Percentiles rank a stretch among this genome's conserved stretches.
These are phyloP conservation scores for Cephalopterus ornatus DNA, from an alignment of 2,113 vertebrate species.

Conservation along the genomic window DNA sequence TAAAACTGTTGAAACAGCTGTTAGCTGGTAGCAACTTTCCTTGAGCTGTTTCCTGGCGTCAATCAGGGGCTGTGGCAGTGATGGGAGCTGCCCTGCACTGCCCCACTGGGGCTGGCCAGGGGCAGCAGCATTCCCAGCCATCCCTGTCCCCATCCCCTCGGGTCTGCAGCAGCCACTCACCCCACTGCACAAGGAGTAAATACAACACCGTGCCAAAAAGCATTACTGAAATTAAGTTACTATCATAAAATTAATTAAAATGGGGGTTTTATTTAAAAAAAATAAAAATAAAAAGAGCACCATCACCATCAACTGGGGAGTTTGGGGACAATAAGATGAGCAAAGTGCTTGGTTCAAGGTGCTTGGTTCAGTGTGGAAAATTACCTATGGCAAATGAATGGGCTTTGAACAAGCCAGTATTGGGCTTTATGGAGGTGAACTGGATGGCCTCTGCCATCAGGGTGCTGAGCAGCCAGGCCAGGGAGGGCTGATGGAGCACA, in stretches of 20 bases:
- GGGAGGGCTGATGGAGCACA: background rate
- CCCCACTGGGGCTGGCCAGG: background rate
- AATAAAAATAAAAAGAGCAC: background rate
- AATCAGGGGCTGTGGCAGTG: background rate
- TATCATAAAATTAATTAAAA: background rate
- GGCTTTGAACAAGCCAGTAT: background rate
- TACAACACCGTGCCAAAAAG: background rate
- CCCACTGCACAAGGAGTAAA: no score
- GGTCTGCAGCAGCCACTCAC: background rate
- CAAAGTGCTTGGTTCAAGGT: background rate
- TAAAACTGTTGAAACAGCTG: constrained; percentile 63
- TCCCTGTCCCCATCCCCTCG: background rate
- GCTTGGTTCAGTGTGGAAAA: rapidly evolving
- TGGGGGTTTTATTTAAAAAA: background rate
- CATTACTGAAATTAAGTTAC: background rate
- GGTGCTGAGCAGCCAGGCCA: background rate
- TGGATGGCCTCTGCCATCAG: background rate
- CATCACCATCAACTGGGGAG: rapidly evolving
- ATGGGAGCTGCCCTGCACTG: rapidly evolving
- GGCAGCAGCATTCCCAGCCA: background rate
- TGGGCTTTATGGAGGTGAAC: background rate
- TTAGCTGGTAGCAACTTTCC: background rate
- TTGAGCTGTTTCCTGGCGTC: background rate
- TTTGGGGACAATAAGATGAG: background rate
- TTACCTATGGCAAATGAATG: background rate